phyloP scores from a whole-genome alignment of 2,797 vertebrate genomes.

The Gambusia yucatana region DNA sequence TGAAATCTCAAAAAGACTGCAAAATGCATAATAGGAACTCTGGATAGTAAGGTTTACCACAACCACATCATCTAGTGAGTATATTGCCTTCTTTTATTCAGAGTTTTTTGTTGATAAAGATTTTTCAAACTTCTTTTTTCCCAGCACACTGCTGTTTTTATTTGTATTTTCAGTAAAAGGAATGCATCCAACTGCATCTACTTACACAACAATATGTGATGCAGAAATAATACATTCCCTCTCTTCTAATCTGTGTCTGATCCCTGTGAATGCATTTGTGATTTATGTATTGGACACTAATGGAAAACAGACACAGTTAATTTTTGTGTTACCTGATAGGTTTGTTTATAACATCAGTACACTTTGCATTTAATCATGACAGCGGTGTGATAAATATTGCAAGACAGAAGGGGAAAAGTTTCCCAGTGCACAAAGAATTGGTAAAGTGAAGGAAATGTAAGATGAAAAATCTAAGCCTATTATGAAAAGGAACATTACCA shows the following conservation, averaged over 20 bases:
- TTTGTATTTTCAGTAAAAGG: neutral
- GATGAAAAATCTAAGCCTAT: slow-evolving; percentile 64
- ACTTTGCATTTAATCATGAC: slow-evolving; percentile 45
- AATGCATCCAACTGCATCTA: neutral
- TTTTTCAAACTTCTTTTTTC: neutral
- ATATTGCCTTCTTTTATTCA: too few relatives aligned
- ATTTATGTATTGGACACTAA: neutral
- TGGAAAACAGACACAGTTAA: neutral
- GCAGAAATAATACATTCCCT: neutral
- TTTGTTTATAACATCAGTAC: slow-evolving; percentile 48
- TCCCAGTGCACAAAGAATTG: slow-evolving; percentile 40
- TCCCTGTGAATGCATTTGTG: neutral
- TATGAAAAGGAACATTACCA: slow-evolving; percentile 78
- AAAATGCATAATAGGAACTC: neutral
- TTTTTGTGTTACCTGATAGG: slow-evolving; percentile 36
- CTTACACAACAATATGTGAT: neutral
- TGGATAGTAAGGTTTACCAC: neutral
- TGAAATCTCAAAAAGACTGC: neutral
- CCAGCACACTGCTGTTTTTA: neutral
- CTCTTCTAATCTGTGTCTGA: neutral
- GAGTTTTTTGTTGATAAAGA: neutral
- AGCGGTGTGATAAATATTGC: slow-evolving; percentile 60
- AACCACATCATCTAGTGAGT: neutral
- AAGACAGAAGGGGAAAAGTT: slow-evolving; percentile 32
- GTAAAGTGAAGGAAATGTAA: slow-evolving; percentile 63